These are phyloP conservation scores for Laothoe populi DNA, from an alignment of 2,888 invertebrate species.

Conservation along the genomic window DNA sequence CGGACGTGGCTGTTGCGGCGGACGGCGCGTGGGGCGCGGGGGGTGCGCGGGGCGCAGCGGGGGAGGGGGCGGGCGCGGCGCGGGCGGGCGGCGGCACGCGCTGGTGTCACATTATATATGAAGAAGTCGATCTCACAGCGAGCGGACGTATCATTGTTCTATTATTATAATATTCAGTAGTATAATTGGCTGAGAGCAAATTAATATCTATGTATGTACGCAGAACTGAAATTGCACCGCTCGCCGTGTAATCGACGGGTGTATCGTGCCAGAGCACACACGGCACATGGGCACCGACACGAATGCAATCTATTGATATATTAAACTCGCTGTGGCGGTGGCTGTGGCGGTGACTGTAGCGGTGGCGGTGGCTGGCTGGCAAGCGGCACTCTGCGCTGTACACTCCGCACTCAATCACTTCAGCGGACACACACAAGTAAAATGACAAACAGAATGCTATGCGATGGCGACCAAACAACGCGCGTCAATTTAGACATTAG, in stretches of 20 bases:
- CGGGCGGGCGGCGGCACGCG: conserved; percentile 33
- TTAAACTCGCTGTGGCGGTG: background rate
- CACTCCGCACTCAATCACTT: background rate
- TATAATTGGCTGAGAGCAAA: too few relatives aligned
- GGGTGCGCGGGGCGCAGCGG: conserved; percentile 33
- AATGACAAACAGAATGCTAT: conserved; percentile 10
- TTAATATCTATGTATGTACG: too few relatives aligned
- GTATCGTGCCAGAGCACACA: background rate
- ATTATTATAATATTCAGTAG: too few relatives aligned
- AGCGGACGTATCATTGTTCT: background rate
- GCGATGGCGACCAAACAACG: background rate
- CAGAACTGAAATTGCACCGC: too few relatives aligned
- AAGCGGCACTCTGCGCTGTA: background rate
- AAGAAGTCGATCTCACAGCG: background rate
- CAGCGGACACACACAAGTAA: conserved; percentile 1
- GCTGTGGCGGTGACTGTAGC: too few relatives aligned
- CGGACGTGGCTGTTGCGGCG: conserved; percentile 27
- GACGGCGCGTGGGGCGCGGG: conserved; percentile 37
- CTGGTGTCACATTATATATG: conserved; percentile 6
- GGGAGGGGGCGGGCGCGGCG: conserved; percentile 35
- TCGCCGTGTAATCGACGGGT: background rate
- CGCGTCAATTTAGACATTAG: background rate
- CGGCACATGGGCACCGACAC: background rate
- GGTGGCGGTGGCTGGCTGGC: conserved; percentile 10
- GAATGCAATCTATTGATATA: conserved; percentile 32